These are phyloP conservation scores for Myxocyprinus asiaticus DNA, from an alignment of 2,113 vertebrate species.

Conservation along the genomic window DNA sequence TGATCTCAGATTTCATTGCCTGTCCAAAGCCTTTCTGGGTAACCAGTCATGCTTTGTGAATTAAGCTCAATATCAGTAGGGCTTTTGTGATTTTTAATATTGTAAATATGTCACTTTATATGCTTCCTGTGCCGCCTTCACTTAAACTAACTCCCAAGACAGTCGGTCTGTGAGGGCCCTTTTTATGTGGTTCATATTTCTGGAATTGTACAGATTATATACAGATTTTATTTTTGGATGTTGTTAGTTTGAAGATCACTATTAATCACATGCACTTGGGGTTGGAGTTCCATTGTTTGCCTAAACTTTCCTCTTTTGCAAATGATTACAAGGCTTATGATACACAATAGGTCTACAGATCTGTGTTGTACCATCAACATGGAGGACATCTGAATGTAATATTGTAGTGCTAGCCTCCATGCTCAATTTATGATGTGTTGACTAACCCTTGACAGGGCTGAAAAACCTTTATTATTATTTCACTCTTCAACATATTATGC, in stretches of 20 bases:
- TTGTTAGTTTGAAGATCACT: constrained; percentile 11
- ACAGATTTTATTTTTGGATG: constrained; percentile 4
- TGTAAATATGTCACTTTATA: constrained; percentile 46
- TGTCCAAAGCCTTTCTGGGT: too few relatives aligned
- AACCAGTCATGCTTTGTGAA: constrained; percentile 16
- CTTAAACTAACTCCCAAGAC: constrained; percentile 23
- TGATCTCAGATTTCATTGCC: background rate
- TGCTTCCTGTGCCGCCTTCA: constrained; percentile 16
- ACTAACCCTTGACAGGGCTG: too few relatives aligned
- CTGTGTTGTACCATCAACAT: background rate
- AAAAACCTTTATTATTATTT: too few relatives aligned
- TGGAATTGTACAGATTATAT: background rate
- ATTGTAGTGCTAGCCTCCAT: background rate
- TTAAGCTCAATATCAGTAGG: constrained; percentile 13
- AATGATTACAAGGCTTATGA: background rate
- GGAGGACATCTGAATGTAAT: too few relatives aligned
- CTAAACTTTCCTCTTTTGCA: background rate
- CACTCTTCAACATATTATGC: too few relatives aligned
- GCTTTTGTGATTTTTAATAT: constrained; percentile 22
- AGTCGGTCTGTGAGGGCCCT: background rate
- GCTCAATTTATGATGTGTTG: background rate
- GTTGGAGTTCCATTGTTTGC: too few relatives aligned
- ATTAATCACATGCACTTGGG: background rate
- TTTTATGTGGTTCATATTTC: constrained; percentile 39
- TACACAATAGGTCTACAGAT: background rate